phyloP scores from a whole-genome alignment of 2,888 invertebrate species.

The Mamestra brassicae region DNA sequence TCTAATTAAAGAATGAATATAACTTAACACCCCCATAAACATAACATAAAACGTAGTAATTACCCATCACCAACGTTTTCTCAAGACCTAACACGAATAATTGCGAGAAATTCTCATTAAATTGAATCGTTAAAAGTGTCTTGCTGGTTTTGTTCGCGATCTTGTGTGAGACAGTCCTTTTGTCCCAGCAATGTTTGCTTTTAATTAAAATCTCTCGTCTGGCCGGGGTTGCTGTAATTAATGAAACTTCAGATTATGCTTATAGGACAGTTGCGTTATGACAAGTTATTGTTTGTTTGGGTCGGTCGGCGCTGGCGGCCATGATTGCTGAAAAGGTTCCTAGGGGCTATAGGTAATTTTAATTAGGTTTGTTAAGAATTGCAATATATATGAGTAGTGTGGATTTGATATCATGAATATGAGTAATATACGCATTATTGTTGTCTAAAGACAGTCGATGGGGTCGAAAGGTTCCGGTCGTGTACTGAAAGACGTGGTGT shows the following conservation, averaged over 20 bases:
- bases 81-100: conserved; percentile 19
- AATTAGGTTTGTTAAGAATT: background rate
- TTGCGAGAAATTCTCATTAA: conserved; percentile 45
- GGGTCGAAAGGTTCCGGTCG: too few species aligned
- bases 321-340: conserved; percentile 23
- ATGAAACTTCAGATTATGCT: conserved; percentile 60
- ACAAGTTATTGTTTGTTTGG: conserved; percentile 61
- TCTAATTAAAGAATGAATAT: conserved; percentile 6
- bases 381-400: background rate
- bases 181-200: conserved; percentile 74
- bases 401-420: background rate
- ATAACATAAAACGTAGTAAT: conserved; percentile 33
- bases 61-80: conserved; percentile 23
- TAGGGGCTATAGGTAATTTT: background rate
- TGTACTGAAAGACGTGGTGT: too few species aligned
- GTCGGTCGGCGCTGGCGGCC: conserved; percentile 10
- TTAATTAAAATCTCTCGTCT: conserved; percentile 77
- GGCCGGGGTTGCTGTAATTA: conserved; percentile 52
- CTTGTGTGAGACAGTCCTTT: conserved; percentile 62
- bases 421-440: background rate
- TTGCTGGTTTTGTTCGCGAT: conserved; percentile 42
- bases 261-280: conserved; percentile 57
- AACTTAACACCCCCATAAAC: conserved; percentile 18
- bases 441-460: background rate
- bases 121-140: conserved; percentile 66